Evolutionary conservation across 1,140 invertebrate species (phyloP).

Genomic region (Gyrodactylus salaris): DNA sequence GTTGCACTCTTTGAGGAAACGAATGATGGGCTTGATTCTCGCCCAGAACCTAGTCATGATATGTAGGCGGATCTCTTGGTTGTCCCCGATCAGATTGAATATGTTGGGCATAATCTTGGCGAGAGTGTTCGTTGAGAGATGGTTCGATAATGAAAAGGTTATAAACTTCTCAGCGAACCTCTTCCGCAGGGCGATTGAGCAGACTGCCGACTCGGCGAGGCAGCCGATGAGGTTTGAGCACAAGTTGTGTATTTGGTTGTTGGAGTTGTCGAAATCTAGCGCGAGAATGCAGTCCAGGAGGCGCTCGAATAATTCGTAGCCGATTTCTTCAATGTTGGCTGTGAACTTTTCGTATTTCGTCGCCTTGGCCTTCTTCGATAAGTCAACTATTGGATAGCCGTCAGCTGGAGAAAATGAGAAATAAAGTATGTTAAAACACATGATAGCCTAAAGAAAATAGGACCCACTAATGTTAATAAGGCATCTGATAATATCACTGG

Average conservation of each 20-base stretch:
- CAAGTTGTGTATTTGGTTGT: not conserved
- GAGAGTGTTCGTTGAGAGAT: not conserved
- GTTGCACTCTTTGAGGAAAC: not conserved
- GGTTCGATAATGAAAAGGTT: not conserved
- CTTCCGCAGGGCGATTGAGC: not conserved
- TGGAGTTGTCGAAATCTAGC: not conserved
- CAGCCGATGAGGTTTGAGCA: not conserved
- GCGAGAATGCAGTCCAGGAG: not conserved
- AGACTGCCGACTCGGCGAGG: not conserved
- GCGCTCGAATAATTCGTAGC: not conserved
- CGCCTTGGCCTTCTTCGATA: too few species aligned
- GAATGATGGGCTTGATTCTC: not conserved
- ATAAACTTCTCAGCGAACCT: not conserved
- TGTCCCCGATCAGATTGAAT: not conserved
- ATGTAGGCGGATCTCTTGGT: not conserved
- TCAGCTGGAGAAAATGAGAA: too few species aligned
- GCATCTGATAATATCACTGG: not conserved
- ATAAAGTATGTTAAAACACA: too few species aligned
- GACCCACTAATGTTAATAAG: too few species aligned
- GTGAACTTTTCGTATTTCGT: not conserved
- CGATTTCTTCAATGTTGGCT: not conserved
- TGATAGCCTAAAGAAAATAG: too few species aligned
- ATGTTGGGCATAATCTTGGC: not conserved
- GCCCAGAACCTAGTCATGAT: not conserved
- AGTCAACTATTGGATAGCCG: too few species aligned